Percentiles rank a stretch among this genome's conserved stretches.
These are phyloP conservation scores for Chloroceryle inda DNA, from an alignment of 2,797 vertebrate genomes.

Conservation along the genomic window DNA sequence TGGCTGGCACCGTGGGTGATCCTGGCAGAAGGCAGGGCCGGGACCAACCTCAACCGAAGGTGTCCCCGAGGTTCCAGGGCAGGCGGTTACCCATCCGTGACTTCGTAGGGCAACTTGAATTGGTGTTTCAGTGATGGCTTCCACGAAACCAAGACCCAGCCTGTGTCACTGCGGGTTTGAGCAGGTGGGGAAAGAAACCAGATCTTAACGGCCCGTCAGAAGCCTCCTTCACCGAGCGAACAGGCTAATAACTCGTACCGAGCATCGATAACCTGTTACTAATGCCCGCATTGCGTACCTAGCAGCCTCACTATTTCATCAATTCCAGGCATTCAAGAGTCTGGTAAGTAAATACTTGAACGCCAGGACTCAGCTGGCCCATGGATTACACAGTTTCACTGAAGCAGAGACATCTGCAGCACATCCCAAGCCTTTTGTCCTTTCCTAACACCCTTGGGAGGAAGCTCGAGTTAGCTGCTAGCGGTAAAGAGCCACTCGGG, in stretches of 20 bases:
- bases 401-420: background rate
- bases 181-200: background rate
- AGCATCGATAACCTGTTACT: background rate
- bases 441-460: background rate
- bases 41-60: background rate
- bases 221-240: background rate
- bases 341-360: background rate
- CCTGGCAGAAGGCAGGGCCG: background rate
- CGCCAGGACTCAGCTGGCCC: background rate
- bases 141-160: background rate
- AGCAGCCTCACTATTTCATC: background rate
- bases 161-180: background rate
- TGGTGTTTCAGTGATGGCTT: background rate
- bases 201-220: background rate
- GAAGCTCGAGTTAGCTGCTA: accelerated
- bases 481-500: background rate
- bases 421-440: background rate
- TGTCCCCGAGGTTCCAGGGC: background rate
- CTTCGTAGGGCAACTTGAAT: accelerated
- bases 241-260: background rate
- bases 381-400: background rate
- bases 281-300: accelerated
- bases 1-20: background rate
- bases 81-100: accelerated
- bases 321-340: background rate